Conservation (phyloP, 2,888 invertebrate species). For the Andrena camellia region DNA sequence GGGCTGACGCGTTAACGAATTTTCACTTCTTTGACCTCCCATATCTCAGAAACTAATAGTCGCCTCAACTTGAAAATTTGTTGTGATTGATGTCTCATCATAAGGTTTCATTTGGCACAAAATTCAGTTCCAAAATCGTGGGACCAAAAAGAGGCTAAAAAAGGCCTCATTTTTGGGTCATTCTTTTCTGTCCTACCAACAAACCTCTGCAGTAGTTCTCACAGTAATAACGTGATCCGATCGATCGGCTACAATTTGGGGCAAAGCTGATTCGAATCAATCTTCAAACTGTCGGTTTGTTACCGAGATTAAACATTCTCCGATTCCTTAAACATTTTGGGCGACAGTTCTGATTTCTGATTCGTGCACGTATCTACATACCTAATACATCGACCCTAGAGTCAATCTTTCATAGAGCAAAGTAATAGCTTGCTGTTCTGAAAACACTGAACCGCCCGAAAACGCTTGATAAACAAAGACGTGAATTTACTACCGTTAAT, state of each 20-base stretch:
- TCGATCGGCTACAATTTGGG: not conserved
- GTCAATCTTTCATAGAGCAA: not conserved
- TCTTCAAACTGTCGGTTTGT: not conserved
- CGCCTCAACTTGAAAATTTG: too few species aligned
- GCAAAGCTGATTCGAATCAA: not conserved
- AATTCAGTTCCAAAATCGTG: too few species aligned
- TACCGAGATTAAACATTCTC: not conserved
- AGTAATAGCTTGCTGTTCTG: not conserved
- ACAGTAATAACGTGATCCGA: not conserved
- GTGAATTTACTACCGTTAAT: not conserved
- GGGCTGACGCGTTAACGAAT: too few species aligned
- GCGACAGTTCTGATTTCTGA: too few species aligned
- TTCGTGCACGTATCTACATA: not conserved
- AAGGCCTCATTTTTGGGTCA: too few species aligned
- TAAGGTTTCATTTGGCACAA: too few species aligned
- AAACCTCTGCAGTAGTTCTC: constrained; percentile 29
- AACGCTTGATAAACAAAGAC: not conserved
- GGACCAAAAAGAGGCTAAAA: too few species aligned
- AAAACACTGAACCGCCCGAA: not conserved
- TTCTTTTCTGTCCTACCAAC: constrained; percentile 28
- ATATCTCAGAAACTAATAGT: too few species aligned
- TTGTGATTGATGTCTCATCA: too few species aligned
- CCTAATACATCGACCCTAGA: not conserved
- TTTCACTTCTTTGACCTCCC: too few species aligned
- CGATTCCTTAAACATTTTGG: too few species aligned